phyloP scores from a whole-genome alignment of 2,888 invertebrate genomes.

The Acrocera orbiculus region DNA sequence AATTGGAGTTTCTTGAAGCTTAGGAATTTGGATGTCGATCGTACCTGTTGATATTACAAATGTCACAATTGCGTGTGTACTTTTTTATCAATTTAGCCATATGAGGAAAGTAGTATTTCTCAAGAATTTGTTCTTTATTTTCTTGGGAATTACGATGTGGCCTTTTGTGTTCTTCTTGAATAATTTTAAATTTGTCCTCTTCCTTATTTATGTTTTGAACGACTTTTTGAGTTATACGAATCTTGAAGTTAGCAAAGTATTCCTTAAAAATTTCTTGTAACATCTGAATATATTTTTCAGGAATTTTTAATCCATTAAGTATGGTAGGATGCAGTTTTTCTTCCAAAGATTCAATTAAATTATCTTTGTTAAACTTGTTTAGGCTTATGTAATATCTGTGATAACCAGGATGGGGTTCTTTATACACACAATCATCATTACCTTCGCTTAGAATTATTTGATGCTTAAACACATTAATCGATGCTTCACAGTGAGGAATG shows the following conservation, averaged over 20 bases:
- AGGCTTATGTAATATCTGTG: slow-evolving; percentile 1
- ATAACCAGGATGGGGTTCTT: slow-evolving; percentile 1
- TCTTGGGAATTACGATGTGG: not conserved
- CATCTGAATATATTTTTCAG: not conserved
- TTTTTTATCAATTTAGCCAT: slow-evolving; percentile 1
- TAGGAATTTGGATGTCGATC: not conserved
- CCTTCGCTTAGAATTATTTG: not conserved
- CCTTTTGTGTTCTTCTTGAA: slow-evolving; percentile 3
- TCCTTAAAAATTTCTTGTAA: slow-evolving; percentile 1
- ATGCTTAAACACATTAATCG: not conserved
- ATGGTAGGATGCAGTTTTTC: not conserved
- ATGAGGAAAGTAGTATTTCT: slow-evolving; percentile 3
- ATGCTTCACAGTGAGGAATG: slow-evolving; percentile 1
- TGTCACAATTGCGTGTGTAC: not conserved
- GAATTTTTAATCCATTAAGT: slow-evolving; percentile 1
- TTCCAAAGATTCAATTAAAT: not conserved
- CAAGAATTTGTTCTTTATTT: slow-evolving; percentile 1
- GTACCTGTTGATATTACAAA: not conserved
- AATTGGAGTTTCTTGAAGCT: no score
- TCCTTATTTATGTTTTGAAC: not conserved
- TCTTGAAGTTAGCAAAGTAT: not conserved
- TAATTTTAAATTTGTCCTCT: slow-evolving; percentile 1
- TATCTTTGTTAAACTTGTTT: not conserved
- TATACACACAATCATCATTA: not conserved
- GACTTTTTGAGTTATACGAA: not conserved